Percentiles rank a stretch among this genome's conserved stretches.
phyloP scores from a whole-genome alignment of 2,888 invertebrate genomes.

The Zelleria hepariella region DNA sequence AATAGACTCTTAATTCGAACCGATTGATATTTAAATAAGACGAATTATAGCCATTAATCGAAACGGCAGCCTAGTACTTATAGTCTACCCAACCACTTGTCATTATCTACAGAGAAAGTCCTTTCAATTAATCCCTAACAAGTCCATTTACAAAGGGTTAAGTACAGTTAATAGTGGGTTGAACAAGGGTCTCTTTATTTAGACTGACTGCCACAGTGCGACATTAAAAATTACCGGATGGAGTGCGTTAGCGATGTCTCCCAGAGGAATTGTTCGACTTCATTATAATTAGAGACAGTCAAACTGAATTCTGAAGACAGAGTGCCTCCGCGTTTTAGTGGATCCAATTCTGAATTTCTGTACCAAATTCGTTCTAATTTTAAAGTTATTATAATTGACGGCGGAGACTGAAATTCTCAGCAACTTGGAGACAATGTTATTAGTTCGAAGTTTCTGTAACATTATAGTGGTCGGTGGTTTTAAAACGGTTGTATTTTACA shows the following conservation, averaged over 20 bases:
- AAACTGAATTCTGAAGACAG: background rate
- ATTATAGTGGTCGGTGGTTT: too few species aligned
- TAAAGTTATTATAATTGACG: background rate
- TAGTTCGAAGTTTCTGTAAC: background rate
- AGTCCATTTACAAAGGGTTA: slow-evolving; percentile 32
- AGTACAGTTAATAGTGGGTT: slow-evolving; percentile 39
- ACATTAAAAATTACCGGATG: slow-evolving; percentile 7
- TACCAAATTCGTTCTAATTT: background rate
- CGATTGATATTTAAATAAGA: background rate
- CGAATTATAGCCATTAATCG: background rate
- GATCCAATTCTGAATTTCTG: background rate
- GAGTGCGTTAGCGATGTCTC: background rate
- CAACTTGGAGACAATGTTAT: background rate
- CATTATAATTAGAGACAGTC: background rate
- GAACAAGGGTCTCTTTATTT: slow-evolving; percentile 49
- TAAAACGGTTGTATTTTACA: too few species aligned
- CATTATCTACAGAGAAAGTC: background rate
- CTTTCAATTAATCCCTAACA: slow-evolving; percentile 27
- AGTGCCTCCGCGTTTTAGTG: background rate
- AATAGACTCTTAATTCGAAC: background rate
- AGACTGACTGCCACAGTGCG: slow-evolving; percentile 26
- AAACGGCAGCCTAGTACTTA: slow-evolving; percentile 13
- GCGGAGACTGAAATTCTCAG: background rate
- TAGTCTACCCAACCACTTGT: background rate
- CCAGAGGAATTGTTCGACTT: background rate